Evolutionary conservation across 2,113 vertebrate genomes (phyloP).

Genomic region (Campylomormyrus numenius): DNA sequence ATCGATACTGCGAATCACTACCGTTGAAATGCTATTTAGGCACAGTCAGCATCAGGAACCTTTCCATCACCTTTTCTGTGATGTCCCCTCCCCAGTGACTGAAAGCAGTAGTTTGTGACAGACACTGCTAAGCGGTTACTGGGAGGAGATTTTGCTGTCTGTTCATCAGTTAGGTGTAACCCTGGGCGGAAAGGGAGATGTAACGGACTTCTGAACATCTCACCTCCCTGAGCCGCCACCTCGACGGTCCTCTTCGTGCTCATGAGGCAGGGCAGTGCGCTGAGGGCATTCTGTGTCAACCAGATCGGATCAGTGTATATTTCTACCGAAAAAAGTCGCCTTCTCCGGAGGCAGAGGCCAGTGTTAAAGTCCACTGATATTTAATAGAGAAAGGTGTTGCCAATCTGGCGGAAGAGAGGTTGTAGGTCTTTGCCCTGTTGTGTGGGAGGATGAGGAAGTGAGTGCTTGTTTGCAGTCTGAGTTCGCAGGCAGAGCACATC

Average conservation of each 20-base stretch:
- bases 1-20: background rate
- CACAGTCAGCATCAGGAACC: background rate
- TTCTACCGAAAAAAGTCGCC: background rate
- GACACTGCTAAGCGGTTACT: constrained; percentile 11
- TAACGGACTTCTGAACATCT: background rate
- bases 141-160: constrained; percentile 30
- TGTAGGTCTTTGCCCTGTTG: background rate
- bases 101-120: background rate
- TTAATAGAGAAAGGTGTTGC: background rate
- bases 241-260: background rate
- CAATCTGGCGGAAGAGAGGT: background rate
- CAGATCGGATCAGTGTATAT: background rate
- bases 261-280: background rate
- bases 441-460: constrained; percentile 14
- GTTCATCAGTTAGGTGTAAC: constrained; percentile 15
- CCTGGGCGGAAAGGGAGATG: background rate
- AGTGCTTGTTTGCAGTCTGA: background rate
- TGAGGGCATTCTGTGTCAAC: background rate
- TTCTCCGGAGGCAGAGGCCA: background rate
- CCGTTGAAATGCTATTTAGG: background rate
- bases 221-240: background rate
- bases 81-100: background rate
- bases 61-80: background rate
- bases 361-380: background rate
- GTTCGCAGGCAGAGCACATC: background rate